Base-by-base conservation (phyloP, 2,888 invertebrate species). In the Diplolepis rosae region DNA sequence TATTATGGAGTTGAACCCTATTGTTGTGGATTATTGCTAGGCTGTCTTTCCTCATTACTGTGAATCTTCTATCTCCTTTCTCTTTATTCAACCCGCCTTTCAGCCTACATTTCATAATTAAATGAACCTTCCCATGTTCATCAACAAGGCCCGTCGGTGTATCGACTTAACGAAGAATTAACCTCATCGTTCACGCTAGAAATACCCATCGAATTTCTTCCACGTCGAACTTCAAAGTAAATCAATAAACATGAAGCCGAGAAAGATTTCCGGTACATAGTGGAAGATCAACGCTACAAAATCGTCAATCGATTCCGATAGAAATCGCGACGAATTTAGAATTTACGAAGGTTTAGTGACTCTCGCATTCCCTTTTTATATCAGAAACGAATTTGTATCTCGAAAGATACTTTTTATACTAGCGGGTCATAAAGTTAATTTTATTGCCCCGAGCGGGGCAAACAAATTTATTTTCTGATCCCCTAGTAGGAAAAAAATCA, bases 81-180 rank as follows among this genome's bases (percentile, higher is more conserved):
- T 71, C 61, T 66, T 70, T 70, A 28, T 66, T 9, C 18, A 54
- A 50, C 51, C 68, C 42, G 54, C 51, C 54, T 48, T 18, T 18
- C 15, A 52, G 11, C 13, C 22, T 22, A 22, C 35, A 22, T 82
- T 83, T 79, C 81, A 80, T 87, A 86, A 87, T 87, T 87, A 84
- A 85, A 87, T 84, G 83, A 85, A 80, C 77, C 77, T 75, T 81
- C 77, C 81, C 77, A 79, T 80, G 82, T 83, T 82, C 82, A 82
- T 83, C 80, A 82, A 84, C 83, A 83, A 83, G 82, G 76, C 77
- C 77, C 81, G 79, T 77, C 80, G 78, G 81, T 85, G 82, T 83
- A 85, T 84, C 85, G 80, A 84, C 80, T 82, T 81, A 80, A 77
- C 78, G 72, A 78, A 76, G 79, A 81, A 81, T 84, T 82, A 80